Conservation (phyloP, 1,140 invertebrate species). For the Acyrthosiphon pisum region DNA sequence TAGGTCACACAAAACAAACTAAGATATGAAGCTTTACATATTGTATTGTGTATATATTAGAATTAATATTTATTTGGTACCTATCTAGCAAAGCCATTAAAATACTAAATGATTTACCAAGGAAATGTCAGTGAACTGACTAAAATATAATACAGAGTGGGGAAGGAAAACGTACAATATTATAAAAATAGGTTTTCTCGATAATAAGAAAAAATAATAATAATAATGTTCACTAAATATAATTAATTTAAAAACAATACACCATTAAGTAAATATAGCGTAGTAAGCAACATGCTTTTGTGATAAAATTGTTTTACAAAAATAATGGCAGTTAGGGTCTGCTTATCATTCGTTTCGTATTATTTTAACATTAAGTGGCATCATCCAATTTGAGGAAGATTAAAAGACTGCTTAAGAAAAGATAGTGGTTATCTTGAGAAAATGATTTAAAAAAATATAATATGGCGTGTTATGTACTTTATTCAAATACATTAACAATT, state of each 20-base stretch:
- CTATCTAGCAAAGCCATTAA: background rate
- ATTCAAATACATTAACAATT: background rate
- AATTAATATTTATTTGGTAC: background rate
- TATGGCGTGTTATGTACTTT: background rate
- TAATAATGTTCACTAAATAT: background rate
- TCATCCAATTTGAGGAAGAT: background rate
- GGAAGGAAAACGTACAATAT: background rate
- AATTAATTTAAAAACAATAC: background rate
- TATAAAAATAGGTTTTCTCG: background rate
- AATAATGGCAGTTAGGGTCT: background rate
- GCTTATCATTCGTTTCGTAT: background rate
- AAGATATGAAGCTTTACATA: background rate
- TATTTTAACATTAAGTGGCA: background rate
- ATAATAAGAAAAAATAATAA: background rate
- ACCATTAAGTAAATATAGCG: background rate
- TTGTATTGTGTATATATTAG: background rate
- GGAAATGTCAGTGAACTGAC: background rate
- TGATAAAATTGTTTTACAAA: background rate
- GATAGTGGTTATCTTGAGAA: background rate
- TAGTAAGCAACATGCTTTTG: background rate
- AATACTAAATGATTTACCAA: background rate
- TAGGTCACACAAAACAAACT: background rate
- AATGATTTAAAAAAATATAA: background rate
- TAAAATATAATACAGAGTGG: constrained; percentile 3
- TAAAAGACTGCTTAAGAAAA: background rate